Percentiles rank a stretch among this genome's conserved stretches.
Evolutionary conservation across 2,113 vertebrate genomes (phyloP).

Genomic region (Dromaius novaehollandiae): DNA sequence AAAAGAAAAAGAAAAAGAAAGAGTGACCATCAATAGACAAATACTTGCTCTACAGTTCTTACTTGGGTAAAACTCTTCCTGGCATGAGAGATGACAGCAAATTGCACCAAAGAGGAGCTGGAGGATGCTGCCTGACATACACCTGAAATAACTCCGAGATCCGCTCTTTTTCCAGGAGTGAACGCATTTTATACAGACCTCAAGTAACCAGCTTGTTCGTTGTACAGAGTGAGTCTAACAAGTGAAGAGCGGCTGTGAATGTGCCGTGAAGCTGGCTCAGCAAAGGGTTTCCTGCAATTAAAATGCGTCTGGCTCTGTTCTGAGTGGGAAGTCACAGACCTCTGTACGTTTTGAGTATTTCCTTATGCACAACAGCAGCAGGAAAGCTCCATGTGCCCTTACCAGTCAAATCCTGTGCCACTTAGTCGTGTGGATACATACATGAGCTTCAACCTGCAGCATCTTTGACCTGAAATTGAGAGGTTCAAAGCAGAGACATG

Average conservation of each 20-base stretch:
- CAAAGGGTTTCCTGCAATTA: slow-evolving; percentile 18
- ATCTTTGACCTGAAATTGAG: not conserved
- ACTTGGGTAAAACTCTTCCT: not conserved
- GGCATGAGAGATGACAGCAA: not conserved
- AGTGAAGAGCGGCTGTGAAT: not conserved
- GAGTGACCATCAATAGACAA: not conserved
- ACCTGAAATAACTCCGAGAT: not conserved
- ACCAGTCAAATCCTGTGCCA: not conserved
- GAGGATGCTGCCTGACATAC: not conserved
- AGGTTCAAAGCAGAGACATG: not conserved
- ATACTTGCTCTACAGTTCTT: not conserved
- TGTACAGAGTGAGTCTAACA: not conserved
- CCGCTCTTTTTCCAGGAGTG: not conserved
- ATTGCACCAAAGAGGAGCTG: not conserved
- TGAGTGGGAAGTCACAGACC: not conserved
- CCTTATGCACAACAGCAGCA: not conserved
- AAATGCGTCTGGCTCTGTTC: slow-evolving; percentile 18
- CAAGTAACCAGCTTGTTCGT: not conserved
- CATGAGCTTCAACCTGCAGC: not conserved
- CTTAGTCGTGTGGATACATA: not conserved
- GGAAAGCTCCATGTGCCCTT: not conserved
- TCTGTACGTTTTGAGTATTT: slow-evolving; percentile 3
- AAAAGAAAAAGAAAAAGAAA: not conserved
- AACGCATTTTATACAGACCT: not conserved
- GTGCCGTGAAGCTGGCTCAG: not conserved